Conservation (phyloP, 1,140 invertebrate species). For the Thalassaphorura encarpata region DNA sequence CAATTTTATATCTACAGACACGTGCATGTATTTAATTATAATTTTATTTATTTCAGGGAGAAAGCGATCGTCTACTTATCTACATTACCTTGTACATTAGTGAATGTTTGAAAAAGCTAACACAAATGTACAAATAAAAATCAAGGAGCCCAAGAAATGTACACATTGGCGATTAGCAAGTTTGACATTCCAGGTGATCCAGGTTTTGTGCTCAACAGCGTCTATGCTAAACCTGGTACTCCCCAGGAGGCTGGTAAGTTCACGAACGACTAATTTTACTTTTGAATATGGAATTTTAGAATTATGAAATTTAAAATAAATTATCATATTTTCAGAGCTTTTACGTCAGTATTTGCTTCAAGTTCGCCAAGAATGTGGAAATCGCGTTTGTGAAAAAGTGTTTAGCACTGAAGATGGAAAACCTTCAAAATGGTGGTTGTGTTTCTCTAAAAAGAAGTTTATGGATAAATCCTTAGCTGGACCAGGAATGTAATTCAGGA, state of each 20-base stretch:
- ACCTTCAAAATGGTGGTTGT: constrained; percentile 99
- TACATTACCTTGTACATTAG: constrained; percentile 98
- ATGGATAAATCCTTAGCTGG: constrained; percentile 96
- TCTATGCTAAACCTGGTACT: constrained; percentile 81
- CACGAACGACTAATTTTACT: neutral
- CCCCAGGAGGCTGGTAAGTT: constrained; percentile 63
- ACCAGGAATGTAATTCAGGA: constrained; percentile 46
- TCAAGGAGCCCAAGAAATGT: constrained; percentile 90
- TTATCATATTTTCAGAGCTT: constrained; percentile 52
- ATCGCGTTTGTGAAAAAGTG: constrained; percentile 81
- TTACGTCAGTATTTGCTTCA: constrained; percentile 91
- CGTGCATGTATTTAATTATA: neutral
- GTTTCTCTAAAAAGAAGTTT: constrained; percentile 98
- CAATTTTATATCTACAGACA: constrained; percentile 3
- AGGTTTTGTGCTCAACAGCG: constrained; percentile 94
- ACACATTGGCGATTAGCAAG: constrained; percentile 83
- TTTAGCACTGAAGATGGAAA: constrained; percentile 82
- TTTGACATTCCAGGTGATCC: constrained; percentile 95
- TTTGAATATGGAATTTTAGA: constrained; percentile 1
- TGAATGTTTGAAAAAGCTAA: constrained; percentile 91
- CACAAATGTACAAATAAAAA: constrained; percentile 81
- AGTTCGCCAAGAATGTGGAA: constrained; percentile 86
- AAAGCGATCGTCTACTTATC: constrained; percentile 90
- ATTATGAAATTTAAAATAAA: constrained; percentile 1
- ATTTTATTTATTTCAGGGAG: constrained; percentile 54